These are phyloP conservation scores for Pandemis corylana DNA, from an alignment of 2,888 invertebrate species.

Conservation along the genomic window DNA sequence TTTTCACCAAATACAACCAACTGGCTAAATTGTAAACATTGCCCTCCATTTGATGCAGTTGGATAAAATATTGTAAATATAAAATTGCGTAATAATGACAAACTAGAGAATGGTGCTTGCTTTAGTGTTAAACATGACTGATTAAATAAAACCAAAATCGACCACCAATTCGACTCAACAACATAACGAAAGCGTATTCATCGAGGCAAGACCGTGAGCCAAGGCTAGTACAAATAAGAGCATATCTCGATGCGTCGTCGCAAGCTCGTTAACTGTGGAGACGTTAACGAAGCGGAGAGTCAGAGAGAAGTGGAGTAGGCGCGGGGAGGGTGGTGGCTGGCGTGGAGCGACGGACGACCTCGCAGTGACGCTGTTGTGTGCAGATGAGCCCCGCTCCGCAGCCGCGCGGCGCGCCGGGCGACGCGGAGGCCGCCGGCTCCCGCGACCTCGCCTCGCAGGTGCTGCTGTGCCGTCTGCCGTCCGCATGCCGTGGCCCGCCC, in stretches of 20 bases:
- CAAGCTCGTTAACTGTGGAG: conserved; percentile 44
- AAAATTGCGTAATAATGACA: background rate
- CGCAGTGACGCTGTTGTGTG: conserved; percentile 82
- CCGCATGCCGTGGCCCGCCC: conserved; percentile 61
- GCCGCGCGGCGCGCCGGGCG: conserved; percentile 77
- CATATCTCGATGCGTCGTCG: conserved; percentile 22
- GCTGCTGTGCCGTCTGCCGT: conserved; percentile 50
- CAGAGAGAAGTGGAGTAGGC: conserved; percentile 80
- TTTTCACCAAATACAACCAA: background rate
- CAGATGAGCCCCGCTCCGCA: conserved; percentile 83
- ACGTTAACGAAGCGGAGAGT: conserved; percentile 73
- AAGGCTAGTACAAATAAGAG: conserved; percentile 16
- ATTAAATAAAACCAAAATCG: conserved; percentile 6
- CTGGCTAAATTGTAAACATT: conserved; percentile 9
- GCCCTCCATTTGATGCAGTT: background rate
- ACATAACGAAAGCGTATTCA: background rate
- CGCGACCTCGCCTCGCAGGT: conserved; percentile 82
- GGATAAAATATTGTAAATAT: conserved; percentile 5
- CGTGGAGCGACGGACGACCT: conserved; percentile 57
- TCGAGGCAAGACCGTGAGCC: conserved; percentile 6
- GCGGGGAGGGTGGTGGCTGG: conserved; percentile 70
- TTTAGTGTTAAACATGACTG: conserved; percentile 28
- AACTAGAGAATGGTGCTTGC: conserved; percentile 36
- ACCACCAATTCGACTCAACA: background rate
- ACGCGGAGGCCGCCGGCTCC: conserved; percentile 72